Conservation (phyloP, 1,140 invertebrate species). For the Acromyrmex echinatior region DNA sequence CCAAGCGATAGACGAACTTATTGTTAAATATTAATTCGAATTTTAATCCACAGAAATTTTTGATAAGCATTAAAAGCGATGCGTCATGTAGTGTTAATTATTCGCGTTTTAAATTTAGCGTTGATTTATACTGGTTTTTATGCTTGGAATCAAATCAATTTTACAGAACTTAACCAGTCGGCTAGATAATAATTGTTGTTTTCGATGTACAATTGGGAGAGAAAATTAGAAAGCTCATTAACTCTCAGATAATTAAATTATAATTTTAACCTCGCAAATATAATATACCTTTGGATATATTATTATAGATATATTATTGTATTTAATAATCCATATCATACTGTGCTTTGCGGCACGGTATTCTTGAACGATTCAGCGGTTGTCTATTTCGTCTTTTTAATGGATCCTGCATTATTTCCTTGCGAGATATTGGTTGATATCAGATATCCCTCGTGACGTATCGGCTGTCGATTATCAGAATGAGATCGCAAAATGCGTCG, state of each 20-base stretch:
- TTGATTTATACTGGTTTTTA: conserved; percentile 3
- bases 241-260: conserved; percentile 44
- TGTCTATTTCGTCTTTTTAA: background rate
- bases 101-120: conserved; percentile 13
- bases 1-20: background rate
- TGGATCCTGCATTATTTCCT: conserved; percentile 20
- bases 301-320: conserved; percentile 10
- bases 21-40: background rate
- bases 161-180: conserved; percentile 21
- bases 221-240: conserved; percentile 55
- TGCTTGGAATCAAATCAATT: conserved; percentile 28
- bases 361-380: background rate
- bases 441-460: conserved; percentile 55
- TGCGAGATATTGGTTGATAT: conserved; percentile 59
- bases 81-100: conserved; percentile 32
- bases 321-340: background rate
- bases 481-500: conserved; percentile 33
- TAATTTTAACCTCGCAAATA: conserved; percentile 35
- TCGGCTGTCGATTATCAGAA: conserved; percentile 36
- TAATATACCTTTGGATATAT: conserved; percentile 26
- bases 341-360: background rate
- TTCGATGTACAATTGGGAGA: conserved; percentile 5
- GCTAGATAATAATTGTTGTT: conserved; percentile 44
- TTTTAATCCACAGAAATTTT: conserved; percentile 17
- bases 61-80: conserved; percentile 1